phyloP scores from a whole-genome alignment of 2,113 vertebrate genomes.

The Zootoca vivipara region DNA sequence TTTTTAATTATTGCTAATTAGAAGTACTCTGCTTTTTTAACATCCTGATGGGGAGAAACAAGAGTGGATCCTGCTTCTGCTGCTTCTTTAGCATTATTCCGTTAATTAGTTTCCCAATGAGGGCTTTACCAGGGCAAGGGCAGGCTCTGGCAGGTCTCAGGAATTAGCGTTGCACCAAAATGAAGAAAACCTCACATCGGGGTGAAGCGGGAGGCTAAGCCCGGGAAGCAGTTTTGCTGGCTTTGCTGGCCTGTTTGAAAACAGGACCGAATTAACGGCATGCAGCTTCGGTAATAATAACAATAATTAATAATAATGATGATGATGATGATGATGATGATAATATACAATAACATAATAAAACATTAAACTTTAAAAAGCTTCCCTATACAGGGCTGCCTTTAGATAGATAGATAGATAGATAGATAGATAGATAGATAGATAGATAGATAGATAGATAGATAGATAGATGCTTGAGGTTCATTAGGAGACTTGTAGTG shows the following conservation, averaged over 20 bases:
- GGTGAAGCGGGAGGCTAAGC: no score
- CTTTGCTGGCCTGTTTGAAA: background rate
- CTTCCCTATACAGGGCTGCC: no score
- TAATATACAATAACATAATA: no score
- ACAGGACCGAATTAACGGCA: accelerated
- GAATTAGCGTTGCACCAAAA: slow-evolving; percentile 28
- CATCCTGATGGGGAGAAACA: slow-evolving; percentile 64
- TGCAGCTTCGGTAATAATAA: background rate
- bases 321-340: no score
- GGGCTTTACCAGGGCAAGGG: slow-evolving; percentile 52
- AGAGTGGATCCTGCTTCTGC: slow-evolving; percentile 56
- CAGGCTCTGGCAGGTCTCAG: slow-evolving; percentile 46
- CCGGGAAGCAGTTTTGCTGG: background rate
- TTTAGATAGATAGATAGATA: no score
- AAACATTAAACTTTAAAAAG: no score
- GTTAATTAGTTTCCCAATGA: slow-evolving; percentile 71
- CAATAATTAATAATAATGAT: background rate
- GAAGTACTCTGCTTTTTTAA: slow-evolving; percentile 68
- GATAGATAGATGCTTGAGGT: background rate
- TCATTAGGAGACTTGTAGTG: background rate
- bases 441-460: no score
- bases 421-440: no score
- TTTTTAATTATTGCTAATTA: slow-evolving; percentile 78
- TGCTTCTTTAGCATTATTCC: slow-evolving; percentile 55
- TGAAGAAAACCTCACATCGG: slow-evolving; percentile 6